Evolutionary conservation across 2,113 vertebrate genomes (phyloP), one percentile per base, ranked within the genome.

Genomic region (Caranx ignobilis): DNA sequence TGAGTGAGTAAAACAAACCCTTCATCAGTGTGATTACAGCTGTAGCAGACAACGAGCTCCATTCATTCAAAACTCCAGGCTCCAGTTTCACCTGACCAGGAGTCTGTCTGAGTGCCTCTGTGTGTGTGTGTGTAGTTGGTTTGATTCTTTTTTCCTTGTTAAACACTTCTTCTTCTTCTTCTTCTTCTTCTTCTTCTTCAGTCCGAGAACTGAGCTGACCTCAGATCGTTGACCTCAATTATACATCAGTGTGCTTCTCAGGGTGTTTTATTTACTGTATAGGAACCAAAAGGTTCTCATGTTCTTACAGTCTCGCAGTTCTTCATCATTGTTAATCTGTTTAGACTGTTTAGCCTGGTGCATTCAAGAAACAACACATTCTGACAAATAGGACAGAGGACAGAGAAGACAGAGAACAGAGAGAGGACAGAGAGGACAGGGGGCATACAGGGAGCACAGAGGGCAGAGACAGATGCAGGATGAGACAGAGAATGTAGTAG

Each of bases 21-120:
- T 65, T 88, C 84, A 90, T 89, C 90, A 89, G 82, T 71, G 76
- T 91, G 91, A 91, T 92, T 93, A 91, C 92, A 93, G 93, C 91
- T 93, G 93, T 64, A 83, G 77, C 61, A 74, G 75, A 93, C 92
- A 93, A 93, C 83, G 73, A 81, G 52, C 83, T 83, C 92, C 82
- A 93, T 94, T 94, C 92, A 94, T 90, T 59, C 70, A 39, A 65
- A 78, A 73, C 61, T 61, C 76, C 35, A 70, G 79, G 71, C 81
- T 91, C 79, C 61, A 79, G 77, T 91, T 94, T 90, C 90, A 93
- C 90, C 87, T 92, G 88, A 89, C 81, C 85, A 87, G 81, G 56
- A 84, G 43, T 75, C 61, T 69, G 76, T 83, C 9, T 81, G 76
- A 9, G 26, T 70, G 52, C 79, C 70, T 69, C 59, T 34, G 37